Base-by-base conservation (phyloP, 1,140 invertebrate species). In the Palaemon carinicauda region DNA sequence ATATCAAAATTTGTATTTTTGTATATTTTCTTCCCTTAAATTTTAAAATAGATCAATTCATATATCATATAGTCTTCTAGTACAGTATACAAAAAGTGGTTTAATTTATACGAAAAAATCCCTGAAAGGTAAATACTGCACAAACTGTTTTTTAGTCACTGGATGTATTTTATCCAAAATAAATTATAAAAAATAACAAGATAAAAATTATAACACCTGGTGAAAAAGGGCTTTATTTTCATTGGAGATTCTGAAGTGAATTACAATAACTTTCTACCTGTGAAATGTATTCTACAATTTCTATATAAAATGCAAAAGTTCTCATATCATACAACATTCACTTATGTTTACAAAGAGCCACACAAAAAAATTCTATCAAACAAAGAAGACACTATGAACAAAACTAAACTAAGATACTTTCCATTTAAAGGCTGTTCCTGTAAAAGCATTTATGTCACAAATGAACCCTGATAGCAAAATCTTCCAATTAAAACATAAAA, bases 281-380 rank as follows among this genome's bases (percentile, higher is more conserved):
- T 86, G 84, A 86, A 79, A 86, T 86, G 74, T 86, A 73, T 80
- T 51, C 84, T 86, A 86, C 73, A 86, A 73, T 51, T 80, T 86
- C 77, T 86, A 86, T 86, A 86, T 86, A 86, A 86, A 86, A 86
- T 86, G 84, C 84, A 86, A 86, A 86, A 86, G 77, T 77, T 80
- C 27, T 71, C 29, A 86, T 27, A 73, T 74, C 84, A 80, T 80
- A 86, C 84, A 86, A 80, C 77, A 86, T 86, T 86, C 77, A 86
- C 77, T 86, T 86, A 86, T 24, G 80, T 79, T n/a, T 27, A 79
- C 78, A 80, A 56, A 60, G 74, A 60, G 73, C 65, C 65, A 77
- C 71, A 77, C 65, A 80, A 33, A 79, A 75, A 77, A 65, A 65
- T 15, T 21, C 53, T n/a, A n/a, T 27, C 14, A n/a, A 60, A 83